Conservation (phyloP, 2,113 vertebrate genomes). For the Hemicordylus capensis region DNA sequence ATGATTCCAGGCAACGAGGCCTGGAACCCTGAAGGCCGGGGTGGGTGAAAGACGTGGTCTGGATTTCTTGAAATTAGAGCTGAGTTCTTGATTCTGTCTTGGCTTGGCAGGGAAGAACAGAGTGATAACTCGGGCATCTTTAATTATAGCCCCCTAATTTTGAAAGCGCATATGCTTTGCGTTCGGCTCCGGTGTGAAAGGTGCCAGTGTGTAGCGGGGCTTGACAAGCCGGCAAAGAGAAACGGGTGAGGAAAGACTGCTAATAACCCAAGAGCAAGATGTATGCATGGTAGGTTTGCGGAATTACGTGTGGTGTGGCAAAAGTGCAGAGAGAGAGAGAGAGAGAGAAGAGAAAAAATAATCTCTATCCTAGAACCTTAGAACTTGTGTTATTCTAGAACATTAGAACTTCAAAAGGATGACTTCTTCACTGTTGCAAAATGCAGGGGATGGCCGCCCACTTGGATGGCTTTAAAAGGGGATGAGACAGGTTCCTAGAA, state of each 20-base stretch:
- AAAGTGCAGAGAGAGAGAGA: too few species aligned
- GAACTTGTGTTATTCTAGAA: too few species aligned
- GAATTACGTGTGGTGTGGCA: not conserved
- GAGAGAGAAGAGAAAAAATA: too few species aligned
- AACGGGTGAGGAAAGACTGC: not conserved
- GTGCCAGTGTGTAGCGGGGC: not conserved
- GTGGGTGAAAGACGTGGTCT: not conserved
- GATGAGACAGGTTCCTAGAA: too few species aligned
- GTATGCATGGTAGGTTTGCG: not conserved
- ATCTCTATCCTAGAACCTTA: too few species aligned
- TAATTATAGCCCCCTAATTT: not conserved
- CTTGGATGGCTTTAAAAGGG: too few species aligned
- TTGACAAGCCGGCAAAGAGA: not conserved
- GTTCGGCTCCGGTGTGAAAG: not conserved
- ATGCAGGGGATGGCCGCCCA: too few species aligned
- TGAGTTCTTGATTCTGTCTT: not conserved
- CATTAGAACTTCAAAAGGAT: too few species aligned
- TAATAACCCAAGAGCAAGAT: not conserved
- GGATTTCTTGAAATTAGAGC: not conserved
- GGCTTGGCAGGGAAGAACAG: not conserved
- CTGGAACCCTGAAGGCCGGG: not conserved
- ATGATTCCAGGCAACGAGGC: not conserved
- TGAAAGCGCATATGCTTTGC: not conserved
- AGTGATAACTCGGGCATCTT: not conserved
- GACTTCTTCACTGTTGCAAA: too few species aligned